Evolutionary conservation across 2,113 vertebrate species (phyloP).

Genomic region (Oryzias celebensis): DNA sequence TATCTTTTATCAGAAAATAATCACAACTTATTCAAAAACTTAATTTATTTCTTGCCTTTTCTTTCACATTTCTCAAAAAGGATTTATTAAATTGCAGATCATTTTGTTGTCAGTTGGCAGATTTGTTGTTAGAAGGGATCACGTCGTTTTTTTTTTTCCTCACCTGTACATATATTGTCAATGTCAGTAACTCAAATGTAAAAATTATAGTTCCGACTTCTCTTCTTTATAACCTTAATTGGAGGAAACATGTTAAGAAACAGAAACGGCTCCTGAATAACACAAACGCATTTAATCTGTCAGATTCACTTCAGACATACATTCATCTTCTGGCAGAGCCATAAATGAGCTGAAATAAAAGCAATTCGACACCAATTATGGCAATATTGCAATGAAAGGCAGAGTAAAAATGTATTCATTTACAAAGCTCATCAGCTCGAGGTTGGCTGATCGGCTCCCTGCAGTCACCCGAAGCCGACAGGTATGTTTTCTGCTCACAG

Average conservation of each 20-base stretch:
- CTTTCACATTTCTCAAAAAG: too few relatives aligned
- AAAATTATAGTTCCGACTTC: too few relatives aligned
- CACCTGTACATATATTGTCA: too few relatives aligned
- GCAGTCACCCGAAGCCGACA: constrained; percentile 21
- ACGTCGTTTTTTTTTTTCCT: too few relatives aligned
- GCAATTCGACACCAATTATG: constrained; percentile 44
- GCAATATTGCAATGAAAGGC: constrained; percentile 23
- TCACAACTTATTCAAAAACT: too few relatives aligned
- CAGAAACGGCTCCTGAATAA: constrained; percentile 3
- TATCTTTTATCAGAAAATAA: too few relatives aligned
- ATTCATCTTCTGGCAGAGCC: constrained; percentile 41
- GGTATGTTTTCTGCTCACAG: constrained; percentile 11
- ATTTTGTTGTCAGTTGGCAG: too few relatives aligned
- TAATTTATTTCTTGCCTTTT: too few relatives aligned
- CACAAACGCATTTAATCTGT: constrained; percentile 26
- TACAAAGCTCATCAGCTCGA: constrained; percentile 25
- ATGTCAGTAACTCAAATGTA: too few relatives aligned
- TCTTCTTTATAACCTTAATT: constrained; percentile 5
- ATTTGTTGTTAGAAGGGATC: too few relatives aligned
- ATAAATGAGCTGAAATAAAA: constrained; percentile 30
- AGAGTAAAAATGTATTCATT: constrained; percentile 28
- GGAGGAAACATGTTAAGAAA: constrained; percentile 7
- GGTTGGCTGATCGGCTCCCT: constrained; percentile 5
- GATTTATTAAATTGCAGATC: too few relatives aligned
- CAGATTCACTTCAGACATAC: constrained; percentile 38